Conservation (phyloP, 2,888 invertebrate species). For the Melanchra persicariae region DNA sequence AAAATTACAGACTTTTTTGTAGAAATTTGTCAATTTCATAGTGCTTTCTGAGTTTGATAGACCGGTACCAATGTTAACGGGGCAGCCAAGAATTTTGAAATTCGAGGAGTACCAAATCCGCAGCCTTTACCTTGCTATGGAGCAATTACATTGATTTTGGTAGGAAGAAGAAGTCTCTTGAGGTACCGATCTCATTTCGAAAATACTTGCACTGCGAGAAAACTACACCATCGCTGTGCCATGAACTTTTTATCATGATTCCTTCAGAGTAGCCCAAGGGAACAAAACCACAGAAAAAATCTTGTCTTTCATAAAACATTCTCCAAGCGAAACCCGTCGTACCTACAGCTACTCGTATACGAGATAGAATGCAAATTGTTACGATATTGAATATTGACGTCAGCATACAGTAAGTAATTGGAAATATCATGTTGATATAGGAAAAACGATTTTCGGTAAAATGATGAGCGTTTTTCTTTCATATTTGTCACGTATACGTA, state of each 20-base stretch:
- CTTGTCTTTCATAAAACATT: background rate
- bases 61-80: background rate
- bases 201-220: no score
- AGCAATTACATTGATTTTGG: no score
- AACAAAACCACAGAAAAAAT: background rate
- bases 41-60: background rate
- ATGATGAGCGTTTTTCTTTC: conserved; percentile 34
- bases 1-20: background rate
- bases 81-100: accelerated
- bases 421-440: conserved; percentile 52
- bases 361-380: conserved; percentile 50
- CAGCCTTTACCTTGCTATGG: no score
- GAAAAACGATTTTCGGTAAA: conserved; percentile 42
- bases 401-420: conserved; percentile 59
- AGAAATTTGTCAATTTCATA: background rate
- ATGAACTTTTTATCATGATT: no score
- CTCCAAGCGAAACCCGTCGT: background rate
- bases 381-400: conserved; percentile 55
- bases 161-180: no score
- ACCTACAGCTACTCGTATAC: background rate
- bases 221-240: no score
- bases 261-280: no score
- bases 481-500: conserved; percentile 29
- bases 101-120: no score
- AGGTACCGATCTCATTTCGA: no score